These are phyloP conservation scores for Grammomys surdaster DNA, from an alignment of 2,113 vertebrate species.

Conservation along the genomic window DNA sequence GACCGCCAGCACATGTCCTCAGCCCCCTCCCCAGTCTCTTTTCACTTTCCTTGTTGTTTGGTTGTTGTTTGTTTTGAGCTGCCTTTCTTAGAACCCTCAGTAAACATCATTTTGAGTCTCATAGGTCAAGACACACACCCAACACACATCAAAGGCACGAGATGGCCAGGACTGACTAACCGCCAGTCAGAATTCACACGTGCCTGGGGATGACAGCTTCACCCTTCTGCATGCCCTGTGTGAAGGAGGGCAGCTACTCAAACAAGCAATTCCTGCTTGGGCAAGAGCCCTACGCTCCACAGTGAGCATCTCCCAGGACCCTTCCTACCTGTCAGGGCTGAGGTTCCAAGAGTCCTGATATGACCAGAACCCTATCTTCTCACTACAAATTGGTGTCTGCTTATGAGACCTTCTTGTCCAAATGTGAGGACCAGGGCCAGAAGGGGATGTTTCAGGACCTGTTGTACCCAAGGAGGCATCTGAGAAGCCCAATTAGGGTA, in stretches of 20 bases:
- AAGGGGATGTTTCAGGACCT: rapidly evolving
- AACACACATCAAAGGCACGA: not conserved
- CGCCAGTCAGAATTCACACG: rapidly evolving
- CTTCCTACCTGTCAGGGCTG: rapidly evolving
- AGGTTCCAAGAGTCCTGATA: rapidly evolving
- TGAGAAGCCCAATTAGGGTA: not conserved
- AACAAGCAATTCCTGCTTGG: rapidly evolving
- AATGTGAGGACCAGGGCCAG: no score
- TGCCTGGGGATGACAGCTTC: rapidly evolving
- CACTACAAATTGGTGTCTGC: rapidly evolving
- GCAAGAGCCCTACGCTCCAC: rapidly evolving
- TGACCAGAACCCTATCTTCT: not conserved
- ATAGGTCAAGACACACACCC: rapidly evolving
- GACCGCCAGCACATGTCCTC: not conserved
- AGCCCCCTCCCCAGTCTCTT: not conserved
- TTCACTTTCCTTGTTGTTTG: not conserved
- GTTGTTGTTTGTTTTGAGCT: not conserved
- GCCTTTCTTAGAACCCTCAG: not conserved
- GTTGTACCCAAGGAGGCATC: not conserved
- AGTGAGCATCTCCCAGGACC: rapidly evolving
- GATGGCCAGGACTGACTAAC: not conserved
- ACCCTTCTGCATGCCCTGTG: not conserved
- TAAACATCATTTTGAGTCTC: not conserved
- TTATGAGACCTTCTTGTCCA: rapidly evolving
- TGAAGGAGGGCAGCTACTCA: no score